Evolutionary conservation across 1,140 invertebrate genomes (phyloP).

Genomic region (Drosophila pachea): DNA sequence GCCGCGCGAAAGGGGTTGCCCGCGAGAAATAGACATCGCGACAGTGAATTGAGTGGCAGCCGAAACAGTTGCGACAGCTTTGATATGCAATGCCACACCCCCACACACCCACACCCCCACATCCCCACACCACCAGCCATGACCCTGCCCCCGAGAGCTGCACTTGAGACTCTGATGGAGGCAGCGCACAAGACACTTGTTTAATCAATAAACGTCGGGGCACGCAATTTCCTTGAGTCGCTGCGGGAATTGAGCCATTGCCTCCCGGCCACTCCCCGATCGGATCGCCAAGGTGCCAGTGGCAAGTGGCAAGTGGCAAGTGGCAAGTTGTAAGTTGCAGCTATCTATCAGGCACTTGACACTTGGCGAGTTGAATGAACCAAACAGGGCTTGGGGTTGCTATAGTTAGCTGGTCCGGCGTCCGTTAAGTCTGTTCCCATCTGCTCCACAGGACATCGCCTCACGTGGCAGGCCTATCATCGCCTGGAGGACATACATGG

Average conservation of each 20-base stretch:
- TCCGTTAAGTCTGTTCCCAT: background rate
- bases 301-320: too few relatives aligned
- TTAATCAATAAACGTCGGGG: conserved; percentile 61
- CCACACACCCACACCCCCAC: too few relatives aligned
- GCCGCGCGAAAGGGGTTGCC: conserved; percentile 4
- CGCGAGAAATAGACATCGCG: conserved; percentile 24
- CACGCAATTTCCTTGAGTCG: conserved; percentile 48
- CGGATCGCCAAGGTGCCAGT: background rate
- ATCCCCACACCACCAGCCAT: too few relatives aligned
- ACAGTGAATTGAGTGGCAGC: conserved; percentile 30
- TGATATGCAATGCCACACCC: conserved; percentile 30
- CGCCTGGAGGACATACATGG: conserved; percentile 85
- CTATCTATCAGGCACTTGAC: conserved; percentile 37
- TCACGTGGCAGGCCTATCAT: conserved; percentile 91
- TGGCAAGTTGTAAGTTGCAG: conserved; percentile 10
- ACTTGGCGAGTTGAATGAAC: conserved; percentile 33
- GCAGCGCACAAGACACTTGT: conserved; percentile 55
- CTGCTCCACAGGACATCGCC: conserved; percentile 83
- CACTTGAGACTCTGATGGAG: conserved; percentile 10
- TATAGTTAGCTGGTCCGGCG: conserved; percentile 13
- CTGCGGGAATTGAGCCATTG: conserved; percentile 30
- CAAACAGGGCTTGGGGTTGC: conserved; percentile 17
- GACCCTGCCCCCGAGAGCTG: background rate
- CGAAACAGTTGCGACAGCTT: conserved; percentile 32
- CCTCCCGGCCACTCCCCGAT: background rate